Percentiles rank a stretch among this genome's conserved stretches.
Conservation (phyloP, 2,797 vertebrate genomes). For the Bufotes viridis region DNA sequence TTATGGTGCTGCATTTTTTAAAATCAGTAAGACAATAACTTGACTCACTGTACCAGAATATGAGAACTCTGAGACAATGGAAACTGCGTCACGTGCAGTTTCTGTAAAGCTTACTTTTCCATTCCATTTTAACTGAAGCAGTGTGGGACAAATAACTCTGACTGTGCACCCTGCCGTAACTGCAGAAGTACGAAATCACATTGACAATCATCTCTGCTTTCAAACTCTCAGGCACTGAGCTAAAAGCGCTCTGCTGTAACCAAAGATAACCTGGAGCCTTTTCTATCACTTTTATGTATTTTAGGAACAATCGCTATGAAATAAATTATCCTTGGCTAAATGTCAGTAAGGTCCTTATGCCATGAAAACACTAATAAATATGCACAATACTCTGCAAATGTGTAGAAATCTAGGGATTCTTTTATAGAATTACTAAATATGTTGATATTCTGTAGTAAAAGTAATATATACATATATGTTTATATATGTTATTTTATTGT, state of each 20-base stretch:
- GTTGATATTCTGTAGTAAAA: not conserved
- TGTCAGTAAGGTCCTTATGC: not conserved
- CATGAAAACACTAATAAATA: not conserved
- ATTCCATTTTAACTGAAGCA: conserved; percentile 29
- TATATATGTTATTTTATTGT: too few species aligned
- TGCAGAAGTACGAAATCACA: conserved; percentile 21
- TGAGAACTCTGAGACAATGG: not conserved
- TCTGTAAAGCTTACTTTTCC: not conserved
- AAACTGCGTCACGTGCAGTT: conserved; percentile 4
- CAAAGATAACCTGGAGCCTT: conserved; percentile 37
- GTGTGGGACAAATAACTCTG: conserved; percentile 38
- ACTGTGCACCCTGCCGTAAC: conserved; percentile 37
- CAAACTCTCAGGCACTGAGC: conserved; percentile 26
- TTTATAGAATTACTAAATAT: not conserved
- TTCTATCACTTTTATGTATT: conserved; percentile 10
- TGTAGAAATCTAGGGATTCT: not conserved
- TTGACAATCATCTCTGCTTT: conserved; percentile 41
- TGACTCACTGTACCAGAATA: not conserved
- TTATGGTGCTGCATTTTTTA: not conserved
- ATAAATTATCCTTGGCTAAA: not conserved
- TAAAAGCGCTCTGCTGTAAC: conserved; percentile 33
- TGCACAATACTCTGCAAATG: not conserved
- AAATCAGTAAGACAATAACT: not conserved
- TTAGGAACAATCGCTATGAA: not conserved
- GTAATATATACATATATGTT: too few species aligned